phyloP scores from a whole-genome alignment of 2,113 vertebrate genomes.

The Fulmarus glacialis region DNA sequence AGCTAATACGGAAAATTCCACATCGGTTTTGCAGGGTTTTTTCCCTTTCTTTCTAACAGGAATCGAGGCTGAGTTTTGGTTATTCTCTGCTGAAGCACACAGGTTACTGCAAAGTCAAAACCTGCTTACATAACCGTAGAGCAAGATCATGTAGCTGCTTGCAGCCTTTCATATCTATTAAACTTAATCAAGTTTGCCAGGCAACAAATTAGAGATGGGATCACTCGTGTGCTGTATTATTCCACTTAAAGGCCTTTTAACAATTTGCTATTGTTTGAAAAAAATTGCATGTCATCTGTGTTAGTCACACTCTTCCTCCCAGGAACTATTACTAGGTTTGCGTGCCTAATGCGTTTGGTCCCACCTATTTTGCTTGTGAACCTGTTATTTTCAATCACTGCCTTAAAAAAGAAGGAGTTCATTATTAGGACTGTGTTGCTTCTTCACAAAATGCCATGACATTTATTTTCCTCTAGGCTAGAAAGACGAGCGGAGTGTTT shows the following conservation, averaged over 20 bases:
- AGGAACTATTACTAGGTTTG: not conserved
- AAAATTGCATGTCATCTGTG: not conserved
- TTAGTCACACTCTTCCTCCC: not conserved
- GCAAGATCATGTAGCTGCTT: not conserved
- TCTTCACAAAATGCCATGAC: not conserved
- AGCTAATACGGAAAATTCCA: not conserved
- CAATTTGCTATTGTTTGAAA: not conserved
- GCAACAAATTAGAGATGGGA: not conserved
- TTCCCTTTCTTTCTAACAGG: not conserved
- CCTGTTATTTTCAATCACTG: slow-evolving; percentile 16
- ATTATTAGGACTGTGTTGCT: not conserved
- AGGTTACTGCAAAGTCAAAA: not conserved
- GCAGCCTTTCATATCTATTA: not conserved
- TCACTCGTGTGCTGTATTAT: not conserved
- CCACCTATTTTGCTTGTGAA: not conserved
- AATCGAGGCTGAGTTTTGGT: not conserved
- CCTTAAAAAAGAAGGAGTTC: not conserved
- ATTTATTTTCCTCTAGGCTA: not conserved
- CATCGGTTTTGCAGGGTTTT: not conserved
- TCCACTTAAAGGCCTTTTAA: not conserved
- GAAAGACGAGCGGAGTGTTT: not conserved
- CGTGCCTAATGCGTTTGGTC: not conserved
- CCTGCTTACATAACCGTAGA: not conserved
- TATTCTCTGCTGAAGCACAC: not conserved
- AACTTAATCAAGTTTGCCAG: not conserved